phyloP scores from a whole-genome alignment of 1,140 invertebrate species.

The Psix sp. region DNA sequence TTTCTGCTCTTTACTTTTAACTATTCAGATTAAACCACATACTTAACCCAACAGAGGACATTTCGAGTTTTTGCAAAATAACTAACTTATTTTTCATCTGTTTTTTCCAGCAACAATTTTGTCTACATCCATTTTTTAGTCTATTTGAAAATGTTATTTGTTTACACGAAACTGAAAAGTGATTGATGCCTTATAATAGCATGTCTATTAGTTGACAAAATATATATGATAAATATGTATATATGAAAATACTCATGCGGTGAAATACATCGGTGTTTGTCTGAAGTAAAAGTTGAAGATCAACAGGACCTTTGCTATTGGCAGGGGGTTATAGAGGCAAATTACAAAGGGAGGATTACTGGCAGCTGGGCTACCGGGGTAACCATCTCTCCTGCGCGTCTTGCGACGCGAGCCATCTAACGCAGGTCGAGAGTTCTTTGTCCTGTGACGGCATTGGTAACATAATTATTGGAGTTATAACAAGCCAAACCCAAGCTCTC shows the following conservation, averaged over 20 bases:
- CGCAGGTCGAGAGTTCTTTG: constrained; percentile 70
- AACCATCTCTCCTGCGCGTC: constrained; percentile 70
- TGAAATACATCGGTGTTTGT: constrained; percentile 39
- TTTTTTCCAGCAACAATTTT: too few relatives aligned
- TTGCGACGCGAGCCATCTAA: constrained; percentile 57
- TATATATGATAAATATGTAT: too few relatives aligned
- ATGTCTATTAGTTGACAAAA: too few relatives aligned
- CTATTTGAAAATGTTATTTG: too few relatives aligned
- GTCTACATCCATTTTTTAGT: too few relatives aligned
- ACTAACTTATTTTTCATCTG: too few relatives aligned
- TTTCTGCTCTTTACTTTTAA: constrained; percentile 1
- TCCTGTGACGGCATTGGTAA: constrained; percentile 76
- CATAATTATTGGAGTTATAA: constrained; percentile 78
- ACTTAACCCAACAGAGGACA: too few relatives aligned
- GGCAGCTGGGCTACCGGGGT: constrained; percentile 74
- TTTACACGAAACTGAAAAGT: too few relatives aligned
- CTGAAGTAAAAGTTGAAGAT: constrained; percentile 54
- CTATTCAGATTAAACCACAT: background rate
- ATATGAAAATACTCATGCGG: constrained; percentile 22
- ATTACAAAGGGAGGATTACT: constrained; percentile 78
- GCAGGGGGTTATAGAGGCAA: constrained; percentile 73
- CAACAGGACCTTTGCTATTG: constrained; percentile 68
- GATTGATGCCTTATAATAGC: too few relatives aligned
- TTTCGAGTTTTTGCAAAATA: too few relatives aligned
- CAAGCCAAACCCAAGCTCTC: constrained; percentile 73